A percentile compares a stretch with the other conserved stretches of the same genome.
These are phyloP conservation scores for Amblyteles armatorius DNA, from an alignment of 2,888 invertebrate species.

Conservation along the genomic window DNA sequence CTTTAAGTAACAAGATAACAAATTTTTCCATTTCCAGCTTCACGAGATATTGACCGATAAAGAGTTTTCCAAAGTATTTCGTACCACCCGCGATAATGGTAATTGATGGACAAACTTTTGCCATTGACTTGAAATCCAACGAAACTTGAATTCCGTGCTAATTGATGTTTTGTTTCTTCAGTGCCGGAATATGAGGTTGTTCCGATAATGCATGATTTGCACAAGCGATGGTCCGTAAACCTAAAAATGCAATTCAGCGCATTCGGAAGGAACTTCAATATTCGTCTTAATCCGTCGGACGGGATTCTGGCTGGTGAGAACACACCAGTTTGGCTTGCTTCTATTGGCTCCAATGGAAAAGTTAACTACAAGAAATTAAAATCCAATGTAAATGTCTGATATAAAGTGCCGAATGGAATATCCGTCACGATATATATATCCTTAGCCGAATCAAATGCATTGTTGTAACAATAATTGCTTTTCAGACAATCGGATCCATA, in stretches of 20 bases:
- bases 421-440: not conserved
- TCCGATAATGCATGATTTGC: conserved; percentile 17
- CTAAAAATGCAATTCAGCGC: not conserved
- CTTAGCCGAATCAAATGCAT: not conserved
- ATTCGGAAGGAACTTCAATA: not conserved
- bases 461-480: not conserved
- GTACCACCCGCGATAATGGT: conserved; percentile 18
- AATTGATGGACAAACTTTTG: not conserved
- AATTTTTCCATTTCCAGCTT: not conserved
- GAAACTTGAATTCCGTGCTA: not conserved
- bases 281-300: not conserved
- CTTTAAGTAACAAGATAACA: not conserved
- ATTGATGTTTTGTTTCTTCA: not conserved
- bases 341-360: not conserved
- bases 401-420: not conserved
- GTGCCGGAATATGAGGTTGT: conserved; percentile 19
- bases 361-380: conserved; percentile 9
- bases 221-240: not conserved
- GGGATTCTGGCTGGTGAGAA: conserved; percentile 14
- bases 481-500: conserved; percentile 4
- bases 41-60: conserved; percentile 20
- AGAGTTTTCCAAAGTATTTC: conserved; percentile 17
- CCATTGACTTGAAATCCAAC: not conserved
- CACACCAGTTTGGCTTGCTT: conserved; percentile 21
- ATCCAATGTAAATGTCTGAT: not conserved